Evolutionary conservation across 1,140 invertebrate genomes (phyloP).

Genomic region (Eufriesea mexicana): DNA sequence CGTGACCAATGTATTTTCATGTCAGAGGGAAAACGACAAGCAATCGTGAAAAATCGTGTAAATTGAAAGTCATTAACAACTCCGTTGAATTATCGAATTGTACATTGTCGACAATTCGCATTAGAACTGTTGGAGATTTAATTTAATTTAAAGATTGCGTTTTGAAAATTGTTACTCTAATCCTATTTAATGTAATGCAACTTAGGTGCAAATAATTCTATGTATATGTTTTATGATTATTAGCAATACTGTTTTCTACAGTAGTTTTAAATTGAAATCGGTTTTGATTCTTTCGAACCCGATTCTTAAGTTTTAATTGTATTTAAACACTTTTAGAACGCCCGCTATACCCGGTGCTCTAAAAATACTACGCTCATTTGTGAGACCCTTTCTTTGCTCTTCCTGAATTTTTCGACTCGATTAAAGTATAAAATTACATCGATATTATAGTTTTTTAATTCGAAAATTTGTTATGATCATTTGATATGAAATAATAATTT

Average conservation of each 20-base stretch:
- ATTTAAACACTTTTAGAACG: conserved; percentile 45
- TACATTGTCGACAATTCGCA: background rate
- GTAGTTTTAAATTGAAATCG: conserved; percentile 26
- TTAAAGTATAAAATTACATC: background rate
- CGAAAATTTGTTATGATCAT: too few relatives aligned
- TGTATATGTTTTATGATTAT: background rate
- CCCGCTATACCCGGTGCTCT: background rate
- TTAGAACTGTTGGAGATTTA: background rate
- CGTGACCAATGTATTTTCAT: conserved; percentile 30
- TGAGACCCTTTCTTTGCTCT: background rate
- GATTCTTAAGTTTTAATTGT: conserved; percentile 3
- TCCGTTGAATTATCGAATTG: background rate
- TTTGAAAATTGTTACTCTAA: background rate
- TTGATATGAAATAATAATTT: background rate
- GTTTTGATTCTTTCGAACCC: conserved; percentile 42
- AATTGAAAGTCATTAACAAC: background rate
- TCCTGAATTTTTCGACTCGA: background rate
- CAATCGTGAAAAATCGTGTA: background rate
- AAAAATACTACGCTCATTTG: conserved; percentile 17
- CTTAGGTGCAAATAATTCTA: background rate
- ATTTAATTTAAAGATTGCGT: background rate
- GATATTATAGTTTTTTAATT: background rate
- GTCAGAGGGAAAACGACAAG: background rate
- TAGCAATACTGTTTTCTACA: background rate
- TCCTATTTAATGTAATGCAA: background rate